These are phyloP conservation scores for Ctenodactylus gundi DNA, from an alignment of 2,113 vertebrate species.

Conservation along the genomic window DNA sequence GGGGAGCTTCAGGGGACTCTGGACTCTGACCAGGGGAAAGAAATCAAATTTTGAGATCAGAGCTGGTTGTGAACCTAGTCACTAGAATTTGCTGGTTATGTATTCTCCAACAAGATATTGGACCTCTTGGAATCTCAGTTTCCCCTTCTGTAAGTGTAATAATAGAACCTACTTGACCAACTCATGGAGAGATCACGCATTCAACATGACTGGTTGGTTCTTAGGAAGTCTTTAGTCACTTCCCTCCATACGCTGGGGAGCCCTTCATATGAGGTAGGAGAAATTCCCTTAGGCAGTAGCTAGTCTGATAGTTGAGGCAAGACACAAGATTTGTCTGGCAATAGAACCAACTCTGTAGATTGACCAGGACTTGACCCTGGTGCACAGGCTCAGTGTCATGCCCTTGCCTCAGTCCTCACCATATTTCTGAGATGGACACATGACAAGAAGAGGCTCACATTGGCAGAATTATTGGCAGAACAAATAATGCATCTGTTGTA, in stretches of 20 bases:
- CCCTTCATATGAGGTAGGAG: neutral
- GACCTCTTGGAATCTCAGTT: neutral
- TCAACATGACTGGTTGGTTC: neutral
- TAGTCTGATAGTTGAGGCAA: neutral
- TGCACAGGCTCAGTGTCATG: neutral
- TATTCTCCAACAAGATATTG: neutral
- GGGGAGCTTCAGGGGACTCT: rapidly evolving
- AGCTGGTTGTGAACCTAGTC: neutral
- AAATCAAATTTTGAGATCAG: neutral
- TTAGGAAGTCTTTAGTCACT: neutral
- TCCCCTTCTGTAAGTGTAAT: neutral
- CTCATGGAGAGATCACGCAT: neutral
- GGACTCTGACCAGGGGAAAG: neutral
- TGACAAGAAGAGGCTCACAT: neutral
- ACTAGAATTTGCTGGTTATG: neutral
- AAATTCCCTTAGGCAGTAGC: neutral
- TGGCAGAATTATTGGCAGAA: too few species aligned
- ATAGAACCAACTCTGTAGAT: neutral
- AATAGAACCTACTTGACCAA: neutral
- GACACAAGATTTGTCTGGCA: neutral
- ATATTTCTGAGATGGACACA: neutral
- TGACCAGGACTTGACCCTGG: neutral
- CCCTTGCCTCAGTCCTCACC: neutral
- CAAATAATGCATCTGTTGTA: neutral
- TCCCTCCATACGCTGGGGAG: neutral